These are phyloP conservation scores for Muscicapa striata DNA, from an alignment of 2,797 vertebrate species.

Conservation along the genomic window DNA sequence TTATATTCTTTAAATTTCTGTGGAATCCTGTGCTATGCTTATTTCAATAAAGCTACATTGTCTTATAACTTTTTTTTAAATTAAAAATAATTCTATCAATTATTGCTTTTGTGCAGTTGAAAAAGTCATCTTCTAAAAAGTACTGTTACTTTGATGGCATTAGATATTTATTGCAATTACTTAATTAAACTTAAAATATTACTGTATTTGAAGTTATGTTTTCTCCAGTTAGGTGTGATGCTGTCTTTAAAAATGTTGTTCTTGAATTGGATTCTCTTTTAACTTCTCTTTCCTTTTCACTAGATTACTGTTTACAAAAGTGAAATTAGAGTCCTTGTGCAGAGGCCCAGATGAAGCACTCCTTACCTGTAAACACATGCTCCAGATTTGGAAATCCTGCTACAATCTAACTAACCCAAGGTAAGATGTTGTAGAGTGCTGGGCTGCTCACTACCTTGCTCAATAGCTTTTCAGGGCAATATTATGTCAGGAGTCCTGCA, in stretches of 20 bases:
- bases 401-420: conserved; percentile 99
- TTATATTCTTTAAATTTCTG: background rate
- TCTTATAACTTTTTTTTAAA: background rate
- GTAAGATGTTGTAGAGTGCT: conserved; percentile 71
- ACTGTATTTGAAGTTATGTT: background rate
- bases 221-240: background rate
- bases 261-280: background rate
- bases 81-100: background rate
- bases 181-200: background rate
- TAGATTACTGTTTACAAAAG: conserved; percentile 93
- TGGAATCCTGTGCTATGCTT: background rate
- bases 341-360: conserved; percentile 94
- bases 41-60: background rate
- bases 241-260: background rate
- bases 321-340: conserved; percentile 92
- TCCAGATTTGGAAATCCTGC: conserved; percentile 99
- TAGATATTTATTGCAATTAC: background rate
- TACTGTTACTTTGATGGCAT: background rate
- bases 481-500: background rate
- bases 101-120: background rate
- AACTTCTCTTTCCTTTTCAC: background rate
- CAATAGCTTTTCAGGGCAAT: background rate
- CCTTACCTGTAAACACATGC: conserved; percentile 97
- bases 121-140: background rate
- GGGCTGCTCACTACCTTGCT: background rate